phyloP scores from a whole-genome alignment of 2,888 invertebrate genomes.

The Melanchra persicariae region DNA sequence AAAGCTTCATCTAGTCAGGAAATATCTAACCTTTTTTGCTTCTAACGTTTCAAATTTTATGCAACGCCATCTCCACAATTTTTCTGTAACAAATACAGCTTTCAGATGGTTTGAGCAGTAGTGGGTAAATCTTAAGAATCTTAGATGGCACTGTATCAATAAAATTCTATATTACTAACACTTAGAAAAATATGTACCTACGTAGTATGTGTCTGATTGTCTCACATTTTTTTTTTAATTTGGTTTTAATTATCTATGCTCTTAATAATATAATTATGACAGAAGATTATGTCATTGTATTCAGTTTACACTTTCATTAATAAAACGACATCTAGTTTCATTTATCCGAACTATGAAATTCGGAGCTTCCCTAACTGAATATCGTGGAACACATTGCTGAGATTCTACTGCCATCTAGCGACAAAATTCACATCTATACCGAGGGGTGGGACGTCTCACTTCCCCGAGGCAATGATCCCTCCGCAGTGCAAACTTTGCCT shows the following conservation, averaged over 20 bases:
- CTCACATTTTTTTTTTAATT: too few relatives aligned
- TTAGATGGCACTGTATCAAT: conserved; percentile 2
- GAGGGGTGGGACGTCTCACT: not conserved
- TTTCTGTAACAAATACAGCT: not conserved
- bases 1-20: too few relatives aligned
- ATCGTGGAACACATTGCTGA: rapidly evolving
- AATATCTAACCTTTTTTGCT: too few relatives aligned
- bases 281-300: too few relatives aligned
- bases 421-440: not conserved
- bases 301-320: not conserved
- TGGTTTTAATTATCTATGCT: too few relatives aligned
- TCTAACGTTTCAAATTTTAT: not conserved
- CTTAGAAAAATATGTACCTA: too few relatives aligned
- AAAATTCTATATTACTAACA: not conserved
- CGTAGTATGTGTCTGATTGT: too few relatives aligned
- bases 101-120: not conserved
- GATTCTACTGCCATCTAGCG: conserved; percentile 8
- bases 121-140: not conserved
- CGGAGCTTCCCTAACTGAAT: not conserved
- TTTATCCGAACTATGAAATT: not conserved
- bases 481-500: too few relatives aligned
- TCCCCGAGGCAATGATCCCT: too few relatives aligned
- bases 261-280: too few relatives aligned
- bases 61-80: conserved; percentile 3
- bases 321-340: conserved; percentile 5